Evolutionary conservation across 2,888 invertebrate species (phyloP), one percentile per base, ranked within the genome.

Genomic region (Conops quadrifasciatus): DNA sequence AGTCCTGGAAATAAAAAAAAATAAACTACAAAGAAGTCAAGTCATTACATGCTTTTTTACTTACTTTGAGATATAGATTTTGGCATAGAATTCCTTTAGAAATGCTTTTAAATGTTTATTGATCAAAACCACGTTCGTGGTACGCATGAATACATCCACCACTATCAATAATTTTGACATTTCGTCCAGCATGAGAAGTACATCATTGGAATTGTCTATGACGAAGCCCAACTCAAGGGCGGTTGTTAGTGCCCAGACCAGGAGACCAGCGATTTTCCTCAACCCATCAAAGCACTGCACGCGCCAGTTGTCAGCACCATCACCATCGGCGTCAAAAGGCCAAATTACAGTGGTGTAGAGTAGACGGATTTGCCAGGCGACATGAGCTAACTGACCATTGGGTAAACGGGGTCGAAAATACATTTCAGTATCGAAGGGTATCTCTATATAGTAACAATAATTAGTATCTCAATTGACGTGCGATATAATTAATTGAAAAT

Each of bases 61-160:
- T 73, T 73, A 79, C 78, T 70, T 36, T 5, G 75, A 74, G 0
- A 83, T 75, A 53, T 80, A 83, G 24, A 83, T 80, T 16, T 76
- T 75, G 0, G 67, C 58, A 68, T 76, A 83, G 70, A 82, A 83
- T 1, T 80, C 76, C 65, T 80, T 73, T 5, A 84, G 19, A 26
- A 82, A 72, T 0, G 28, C 28, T 43, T 80, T 80, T 21, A 81
- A 81, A 1, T 63, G 43, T 1, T 15, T 13, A 16, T 73, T 77
- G 1, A 62, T 72, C 0, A 74, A 67, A 0, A 73, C 73, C 60
- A 76, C 75, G 58, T 73, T 73, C 7, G 70, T 76, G 7, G 75
- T 72, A n/a, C 77, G 71, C 7, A 76, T 51, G 59, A 75, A 66
- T 3, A 56, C 15, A 45, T 79, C 78, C 9, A 74, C 64, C 1